phyloP scores from a whole-genome alignment of 2,888 invertebrate species.

The Acleris laterana region DNA sequence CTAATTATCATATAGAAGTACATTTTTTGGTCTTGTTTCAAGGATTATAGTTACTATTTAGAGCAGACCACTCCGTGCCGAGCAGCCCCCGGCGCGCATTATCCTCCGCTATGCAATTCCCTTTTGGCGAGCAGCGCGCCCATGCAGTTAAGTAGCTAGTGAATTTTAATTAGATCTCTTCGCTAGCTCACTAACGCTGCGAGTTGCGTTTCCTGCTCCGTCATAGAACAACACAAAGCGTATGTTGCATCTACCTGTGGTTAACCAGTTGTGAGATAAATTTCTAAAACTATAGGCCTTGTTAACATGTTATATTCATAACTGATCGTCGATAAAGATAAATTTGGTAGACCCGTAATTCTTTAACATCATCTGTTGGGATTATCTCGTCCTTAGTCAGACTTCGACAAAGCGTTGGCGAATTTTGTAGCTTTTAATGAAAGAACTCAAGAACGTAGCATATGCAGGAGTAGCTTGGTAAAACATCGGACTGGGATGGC shows the following conservation, averaged over 20 bases:
- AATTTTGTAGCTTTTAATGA: too few relatives aligned
- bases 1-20: not conserved
- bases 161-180: constrained; percentile 47
- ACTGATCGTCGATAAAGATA: too few relatives aligned
- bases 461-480: too few relatives aligned
- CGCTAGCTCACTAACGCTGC: constrained; percentile 4
- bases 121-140: constrained; percentile 42
- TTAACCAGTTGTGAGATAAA: too few relatives aligned
- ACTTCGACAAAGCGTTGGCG: too few relatives aligned
- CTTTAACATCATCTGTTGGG: too few relatives aligned
- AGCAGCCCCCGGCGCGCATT: constrained; percentile 40
- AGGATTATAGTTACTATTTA: constrained; percentile 15
- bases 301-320: too few relatives aligned
- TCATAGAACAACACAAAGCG: not conserved
- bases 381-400: too few relatives aligned
- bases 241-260: not conserved
- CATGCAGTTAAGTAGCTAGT: constrained; percentile 40
- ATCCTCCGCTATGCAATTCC: constrained; percentile 47
- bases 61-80: constrained; percentile 3
- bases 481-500: too few relatives aligned
- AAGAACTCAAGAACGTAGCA: too few relatives aligned
- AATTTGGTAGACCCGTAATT: too few relatives aligned
- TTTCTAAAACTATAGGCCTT: too few relatives aligned
- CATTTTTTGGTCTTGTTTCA: not conserved
- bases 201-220: not conserved